Evolutionary conservation across 2,797 vertebrate genomes (phyloP), one percentile per base, ranked within the genome.

Genomic region (Pagetopsis macropterus): DNA sequence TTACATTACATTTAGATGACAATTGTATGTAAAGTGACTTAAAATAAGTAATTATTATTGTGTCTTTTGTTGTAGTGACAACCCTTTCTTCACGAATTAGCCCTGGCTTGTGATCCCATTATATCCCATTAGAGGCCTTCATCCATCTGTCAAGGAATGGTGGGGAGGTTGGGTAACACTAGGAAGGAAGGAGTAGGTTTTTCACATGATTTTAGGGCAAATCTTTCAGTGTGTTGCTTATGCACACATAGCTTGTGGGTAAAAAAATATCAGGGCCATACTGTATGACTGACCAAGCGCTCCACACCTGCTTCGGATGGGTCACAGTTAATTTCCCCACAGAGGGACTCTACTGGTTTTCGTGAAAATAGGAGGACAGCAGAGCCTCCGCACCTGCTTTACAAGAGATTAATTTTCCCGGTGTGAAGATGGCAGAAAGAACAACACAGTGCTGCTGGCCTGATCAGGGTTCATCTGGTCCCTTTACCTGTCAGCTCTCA

Each of bases 401-500:
- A 33, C 21, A 65, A 19, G 11, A 51, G n/a, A 65, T 6, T 19
- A 27, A 48, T 1, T 7, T 19, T 52, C 16, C 44, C 33, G 27
- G 16, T 61, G 48, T 33, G 16, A 56, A 52, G 33, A 56, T 65
- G 49, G 43, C 57, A 56, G 51, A 57, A 9, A 49, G 46, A 60
- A 8, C 40, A 56, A 33, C 43, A 41, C 10, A 15, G 19, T 33
- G 13, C 40, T 1, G 21, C 55, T 52, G 67, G 44, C 49, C 63
- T 79, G 65, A 65, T 54, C 69, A 62, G 61, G 59, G 40, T 72
- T 80, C 43, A 19, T 82, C 72, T 69, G 82, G 64, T 83, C 58
- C 65, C 46, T 82, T 70, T 85, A 76, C 85, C 88, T 92, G 93
- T 93, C 93, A 89, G 45, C 69, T 89, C 81, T 85, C 65, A 92